A percentile compares a stretch with the other conserved stretches of the same genome.
Evolutionary conservation across 2,797 vertebrate genomes (phyloP).

Genomic region (Hephaestus fuliginosus): DNA sequence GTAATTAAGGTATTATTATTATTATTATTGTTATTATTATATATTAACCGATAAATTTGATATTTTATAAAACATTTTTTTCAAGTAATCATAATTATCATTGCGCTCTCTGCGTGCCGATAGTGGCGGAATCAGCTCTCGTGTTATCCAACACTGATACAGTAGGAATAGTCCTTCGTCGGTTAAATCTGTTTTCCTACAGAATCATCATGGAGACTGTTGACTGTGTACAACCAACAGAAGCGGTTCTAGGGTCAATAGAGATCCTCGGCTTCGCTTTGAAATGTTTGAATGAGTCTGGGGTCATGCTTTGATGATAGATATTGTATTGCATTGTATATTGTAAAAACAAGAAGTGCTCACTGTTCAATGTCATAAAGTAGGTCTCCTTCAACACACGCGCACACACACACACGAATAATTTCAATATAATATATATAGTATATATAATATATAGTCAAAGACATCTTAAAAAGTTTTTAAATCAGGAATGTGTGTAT

Average conservation of each 20-base stretch:
- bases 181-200: slow-evolving; percentile 4
- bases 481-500: no score
- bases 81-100: background rate
- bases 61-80: background rate
- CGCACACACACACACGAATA: background rate
- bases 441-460: no score
- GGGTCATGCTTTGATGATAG: background rate
- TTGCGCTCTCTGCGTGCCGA: no score
- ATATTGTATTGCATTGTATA: background rate
- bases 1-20: background rate
- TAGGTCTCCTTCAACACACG: background rate
- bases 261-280: background rate
- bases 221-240: background rate
- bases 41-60: background rate
- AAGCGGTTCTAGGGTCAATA: background rate
- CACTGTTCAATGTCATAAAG: background rate
- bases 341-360: background rate
- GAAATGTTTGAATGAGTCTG: background rate
- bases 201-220: slow-evolving; percentile 10
- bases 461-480: no score
- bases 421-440: background rate
- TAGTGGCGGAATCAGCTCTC: background rate
- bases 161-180: background rate
- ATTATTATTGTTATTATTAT: no score
- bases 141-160: background rate